These are phyloP conservation scores for Pogonomyrmex barbatus DNA, from an alignment of 1,140 invertebrate species.

Conservation along the genomic window DNA sequence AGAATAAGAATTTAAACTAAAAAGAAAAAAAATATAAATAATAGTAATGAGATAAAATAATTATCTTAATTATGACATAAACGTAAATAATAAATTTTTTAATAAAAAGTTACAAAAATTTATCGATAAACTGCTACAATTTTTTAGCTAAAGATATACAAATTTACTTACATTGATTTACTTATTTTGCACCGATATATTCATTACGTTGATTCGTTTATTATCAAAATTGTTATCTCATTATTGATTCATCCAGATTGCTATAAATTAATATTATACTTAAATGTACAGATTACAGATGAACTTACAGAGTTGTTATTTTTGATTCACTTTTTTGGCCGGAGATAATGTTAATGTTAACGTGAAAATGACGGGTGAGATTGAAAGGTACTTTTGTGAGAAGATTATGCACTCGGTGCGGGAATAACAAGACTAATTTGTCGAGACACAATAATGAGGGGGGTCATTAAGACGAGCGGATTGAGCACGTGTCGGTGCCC, in stretches of 20 bases:
- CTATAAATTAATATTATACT: not conserved
- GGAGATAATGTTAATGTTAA: constrained; percentile 15
- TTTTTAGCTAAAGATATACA: too few species aligned
- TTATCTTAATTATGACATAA: not conserved
- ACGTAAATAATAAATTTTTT: not conserved
- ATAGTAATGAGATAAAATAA: not conserved
- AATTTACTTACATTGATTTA: too few species aligned
- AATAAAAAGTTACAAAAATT: not conserved
- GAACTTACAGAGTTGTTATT: not conserved
- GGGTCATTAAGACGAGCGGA: constrained; percentile 76
- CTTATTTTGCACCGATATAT: too few species aligned
- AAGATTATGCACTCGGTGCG: constrained; percentile 10
- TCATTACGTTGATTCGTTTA: too few species aligned
- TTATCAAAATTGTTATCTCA: not conserved
- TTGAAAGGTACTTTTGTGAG: constrained; percentile 37
- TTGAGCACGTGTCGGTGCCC: constrained; percentile 64
- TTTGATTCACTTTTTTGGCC: not conserved
- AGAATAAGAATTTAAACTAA: not conserved
- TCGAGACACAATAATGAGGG: constrained; percentile 81
- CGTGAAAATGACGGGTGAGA: constrained; percentile 21
- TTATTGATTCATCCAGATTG: not conserved
- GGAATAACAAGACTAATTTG: constrained; percentile 77
- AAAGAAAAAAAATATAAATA: not conserved
- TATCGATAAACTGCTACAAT: too few species aligned
- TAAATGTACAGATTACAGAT: not conserved